Evolutionary conservation across 2,113 vertebrate genomes (phyloP), one percentile per base, ranked within the genome.

Genomic region (Lasiurus cinereus): DNA sequence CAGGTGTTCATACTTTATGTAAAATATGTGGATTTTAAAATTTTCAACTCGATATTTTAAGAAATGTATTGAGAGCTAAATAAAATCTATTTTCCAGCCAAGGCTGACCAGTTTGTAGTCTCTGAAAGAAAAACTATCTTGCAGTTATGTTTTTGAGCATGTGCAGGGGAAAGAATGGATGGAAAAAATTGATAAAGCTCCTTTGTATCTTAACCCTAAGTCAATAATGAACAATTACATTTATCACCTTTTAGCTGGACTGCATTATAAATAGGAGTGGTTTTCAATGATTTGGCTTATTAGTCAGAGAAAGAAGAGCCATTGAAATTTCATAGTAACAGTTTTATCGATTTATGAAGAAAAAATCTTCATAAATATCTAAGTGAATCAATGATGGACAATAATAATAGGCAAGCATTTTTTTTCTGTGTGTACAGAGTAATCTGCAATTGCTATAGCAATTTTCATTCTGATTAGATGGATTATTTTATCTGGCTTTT

Each of bases 381-480:
- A 83, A 96, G 11, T 77, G 83, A 95, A 91, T 97, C 54, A 36
- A 85, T 84, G 36, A 8, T 6, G 46, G 59, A 33, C 85, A 89
- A 27, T 90, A 92, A 96, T 90, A 93, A 96, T 83, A 90, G 76
- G 85, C 52, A 78, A 85, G 24, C 43, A 86, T 91, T 95, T 96
- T 79, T 79, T 88, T 69, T 90, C 72, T 87, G 80, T 83, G 19
- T 88, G 90, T 83, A 52, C 11, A 85, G 48, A 93, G 59, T 92
- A 95, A 82, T 89, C 72, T 91, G 83, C 83, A 93, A 66, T 80
- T 16, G 2, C 83, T 83, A 14, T 33, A 59, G 1, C 86, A 91
- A 93, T 97, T 97, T 96, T 29, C 77, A 95, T 66, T 48, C 94
- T 96, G 77, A 90, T 88, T 90, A 56, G 74, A 72, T 96, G 56